Conservation (phyloP, 2,113 vertebrate species). For the Polyodon spathula region DNA sequence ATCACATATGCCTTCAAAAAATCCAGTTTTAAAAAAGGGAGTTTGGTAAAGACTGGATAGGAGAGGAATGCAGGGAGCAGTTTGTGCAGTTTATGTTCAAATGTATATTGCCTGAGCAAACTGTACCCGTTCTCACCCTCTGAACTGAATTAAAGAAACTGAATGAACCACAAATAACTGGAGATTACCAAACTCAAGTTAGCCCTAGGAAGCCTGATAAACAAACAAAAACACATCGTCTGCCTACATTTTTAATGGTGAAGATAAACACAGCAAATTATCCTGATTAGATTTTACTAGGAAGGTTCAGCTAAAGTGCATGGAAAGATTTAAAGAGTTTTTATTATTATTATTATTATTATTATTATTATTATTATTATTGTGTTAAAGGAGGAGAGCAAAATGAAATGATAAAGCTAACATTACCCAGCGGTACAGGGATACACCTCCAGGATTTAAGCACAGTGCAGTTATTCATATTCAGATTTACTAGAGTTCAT, state of each 20-base stretch:
- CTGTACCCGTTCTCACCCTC: too few species aligned
- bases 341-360: too few species aligned
- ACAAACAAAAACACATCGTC: slow-evolving; percentile 12
- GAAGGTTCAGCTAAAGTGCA: slow-evolving; percentile 20
- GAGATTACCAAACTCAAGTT: slow-evolving; percentile 6
- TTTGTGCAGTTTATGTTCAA: too few species aligned
- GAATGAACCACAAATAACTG: neutral
- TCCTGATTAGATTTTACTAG: slow-evolving; percentile 8
- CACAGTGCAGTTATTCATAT: slow-evolving; percentile 18
- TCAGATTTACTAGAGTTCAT: slow-evolving; percentile 13
- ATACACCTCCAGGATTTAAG: slow-evolving; percentile 23
- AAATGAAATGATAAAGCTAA: slow-evolving; percentile 11
- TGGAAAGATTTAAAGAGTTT: neutral
- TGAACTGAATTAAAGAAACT: too few species aligned
- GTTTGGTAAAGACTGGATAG: too few species aligned
- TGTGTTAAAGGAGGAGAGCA: neutral
- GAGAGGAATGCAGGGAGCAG: too few species aligned
- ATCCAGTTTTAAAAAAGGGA: too few species aligned
- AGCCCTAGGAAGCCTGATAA: neutral
- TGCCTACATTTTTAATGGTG: slow-evolving; percentile 4
- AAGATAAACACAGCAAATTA: neutral
- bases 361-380: too few species aligned
- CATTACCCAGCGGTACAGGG: slow-evolving; percentile 14
- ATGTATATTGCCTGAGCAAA: too few species aligned
- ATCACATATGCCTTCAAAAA: too few species aligned